Evolutionary conservation across 2,888 invertebrate genomes (phyloP).

Genomic region (Parthenolecanium corni): DNA sequence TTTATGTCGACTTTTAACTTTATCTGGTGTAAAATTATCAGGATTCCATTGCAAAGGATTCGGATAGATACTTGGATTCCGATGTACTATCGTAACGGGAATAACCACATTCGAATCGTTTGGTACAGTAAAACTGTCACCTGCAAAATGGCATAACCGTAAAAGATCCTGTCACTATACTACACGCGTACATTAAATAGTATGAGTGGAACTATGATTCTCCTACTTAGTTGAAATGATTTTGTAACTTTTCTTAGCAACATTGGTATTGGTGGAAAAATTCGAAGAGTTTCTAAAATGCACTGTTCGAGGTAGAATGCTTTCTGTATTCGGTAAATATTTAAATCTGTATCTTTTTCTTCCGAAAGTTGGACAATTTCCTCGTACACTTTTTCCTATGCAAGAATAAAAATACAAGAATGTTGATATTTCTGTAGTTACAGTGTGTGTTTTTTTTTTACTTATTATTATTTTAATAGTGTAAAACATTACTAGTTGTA

Average conservation of each 20-base stretch:
- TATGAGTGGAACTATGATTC: no score
- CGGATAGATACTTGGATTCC: conserved; percentile 30
- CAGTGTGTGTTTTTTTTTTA: no score
- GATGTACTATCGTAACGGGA: conserved; percentile 31
- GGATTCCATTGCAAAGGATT: conserved; percentile 32
- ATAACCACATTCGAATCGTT: conserved; percentile 31
- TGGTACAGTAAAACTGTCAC: conserved; percentile 29
- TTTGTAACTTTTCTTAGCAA: conserved; percentile 32
- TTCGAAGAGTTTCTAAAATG: conserved; percentile 32
- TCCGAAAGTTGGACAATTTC: conserved; percentile 32
- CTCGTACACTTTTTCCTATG: conserved; percentile 32
- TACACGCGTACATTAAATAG: no score
- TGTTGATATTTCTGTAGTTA: no score
- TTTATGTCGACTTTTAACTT: conserved; percentile 31
- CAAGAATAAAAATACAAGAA: neutral
- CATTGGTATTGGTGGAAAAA: conserved; percentile 32
- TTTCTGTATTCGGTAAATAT: conserved; percentile 39
- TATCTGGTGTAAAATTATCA: conserved; percentile 32
- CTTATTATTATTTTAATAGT: no score
- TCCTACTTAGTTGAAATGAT: conserved; percentile 32
- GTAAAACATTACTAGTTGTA: no score
- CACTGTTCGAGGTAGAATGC: conserved; percentile 32
- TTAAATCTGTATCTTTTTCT: conserved; percentile 37
- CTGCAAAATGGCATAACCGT: no score
- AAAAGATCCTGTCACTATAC: no score